Evolutionary conservation across 2,797 vertebrate genomes (phyloP), one percentile per base, ranked within the genome.

Genomic region (Urophycis tenuis): DNA sequence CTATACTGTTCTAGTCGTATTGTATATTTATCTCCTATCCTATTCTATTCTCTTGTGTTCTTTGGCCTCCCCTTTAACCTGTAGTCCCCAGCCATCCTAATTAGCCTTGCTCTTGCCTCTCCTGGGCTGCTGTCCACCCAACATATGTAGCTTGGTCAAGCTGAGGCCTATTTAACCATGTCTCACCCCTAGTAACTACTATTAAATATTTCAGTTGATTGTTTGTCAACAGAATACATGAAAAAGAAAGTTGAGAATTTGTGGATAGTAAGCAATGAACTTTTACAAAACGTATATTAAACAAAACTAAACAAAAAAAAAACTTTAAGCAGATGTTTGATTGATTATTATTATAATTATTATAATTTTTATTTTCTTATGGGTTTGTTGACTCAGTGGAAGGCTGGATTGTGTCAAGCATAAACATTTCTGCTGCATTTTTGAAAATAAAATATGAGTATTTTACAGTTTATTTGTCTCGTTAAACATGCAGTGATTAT

Each of bases 381-480:
- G 86, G 83, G 85, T 89, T 89, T 87, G 82, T 80, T 81, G 86
- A 90, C 90, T 90, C 87, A 89, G 87, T 75, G 79, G 85, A 86
- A 88, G 88, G 87, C 87, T 90, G 89, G 89, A 91, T 89, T 90
- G 89, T 92, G 89, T 91, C 82, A 84, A 90, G 88, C 89, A 91
- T 90, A 90, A 91, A 92, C 86, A 92, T 92, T 92, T 96, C 94
- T 95, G 95, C 95, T 93, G 93, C 95, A 95, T 96, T 96, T 96
- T 96, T 95, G 90, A 91, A 90, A 94, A 91, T 8, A 96, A 96
- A 96, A 94, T 95, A 95, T 94, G 93, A 94, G 92, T 96, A 96
- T 96, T 96, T 96, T 96, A 92, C 91, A 94, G 92, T 93, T 94
- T 94, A 92, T 88, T 85, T 29, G 87, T 86, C 64, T 69, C 85